Evolutionary conservation across 2,888 invertebrate species (phyloP), one percentile per base, ranked within the genome.

Genomic region (Gonocerus acuteangulatus): DNA sequence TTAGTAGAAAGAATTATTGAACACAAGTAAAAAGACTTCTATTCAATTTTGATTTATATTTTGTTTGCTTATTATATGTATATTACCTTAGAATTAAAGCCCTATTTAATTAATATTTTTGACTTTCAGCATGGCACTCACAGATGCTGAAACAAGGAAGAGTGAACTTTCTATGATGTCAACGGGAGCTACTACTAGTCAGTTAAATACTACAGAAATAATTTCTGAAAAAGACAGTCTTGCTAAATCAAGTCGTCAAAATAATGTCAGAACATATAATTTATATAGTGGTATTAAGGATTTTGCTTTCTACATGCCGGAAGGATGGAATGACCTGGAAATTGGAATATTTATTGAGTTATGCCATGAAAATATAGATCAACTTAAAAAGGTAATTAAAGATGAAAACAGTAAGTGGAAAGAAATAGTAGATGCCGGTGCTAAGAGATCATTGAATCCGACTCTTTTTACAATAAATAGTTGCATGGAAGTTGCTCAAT

Each of bases 231-330:
- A 48, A 16, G 21, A 58, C 15, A 34, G 32, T 15, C 21, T 32
- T 39, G 47, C 48, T 32, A 16, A n/a, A 19, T 51, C 51, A 51
- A 22, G 34, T 19, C 22, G 34, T 18, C 27, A 32, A 23, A 27
- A 51, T n/a, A 15, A 23, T 22, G 27, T 39, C 16, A 49, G 39
- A 51, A 23, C 21, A 7, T 51, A 60, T 42, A 23, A 27, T n/a
- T 60, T 48, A 16, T 64, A 62, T 32, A 54, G 45, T n/a, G 62
- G 48, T 36, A 27, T 64, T 3, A 62, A 60, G 45, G 64, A 62
- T 16, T 64, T 64, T 27, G 32, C 47, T 11, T 64, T 64, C 56
- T 36, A 54, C 22, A 62, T 64, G 36, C 58, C 64, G 19, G 64
- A 51, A 44, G 62, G 59, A 3, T 64, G 64, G 64, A 56, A 59